Evolutionary conservation across 2,113 vertebrate species (phyloP), one percentile per base, ranked within the genome.

Genomic region (Erythrocercus mccallii): DNA sequence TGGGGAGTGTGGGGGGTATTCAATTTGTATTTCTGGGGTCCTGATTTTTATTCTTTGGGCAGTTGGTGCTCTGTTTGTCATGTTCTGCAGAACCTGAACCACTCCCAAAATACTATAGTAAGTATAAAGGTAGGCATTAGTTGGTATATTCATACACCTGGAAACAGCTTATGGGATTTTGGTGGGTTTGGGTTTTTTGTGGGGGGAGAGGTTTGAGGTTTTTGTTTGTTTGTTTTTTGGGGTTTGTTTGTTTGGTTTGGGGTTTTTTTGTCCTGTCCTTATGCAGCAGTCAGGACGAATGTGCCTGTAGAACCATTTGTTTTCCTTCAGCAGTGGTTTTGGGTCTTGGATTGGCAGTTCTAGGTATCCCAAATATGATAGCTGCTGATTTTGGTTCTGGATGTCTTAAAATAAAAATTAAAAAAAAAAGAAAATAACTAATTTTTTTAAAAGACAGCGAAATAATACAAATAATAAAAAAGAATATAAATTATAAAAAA

Each of bases 391-490:
- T 81, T 53, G 6, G 17, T 76, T 89, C 58, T 48, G 38, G 15
- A 27, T 56, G 12, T 54, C 70, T 81, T 84, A 79, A 77, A 80
- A 38, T 37, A 7, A 16, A 31, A 21, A 38, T 7, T 19, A 44
- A 47, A 11, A 72, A 44, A 47, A 71, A 12, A 33, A 6, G 2
- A 19, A 33, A 21, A 10, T 11, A 42, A 2, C 10, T 0, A 0
- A 10, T 28, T 25, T 28, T 40, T 81, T 18, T 44, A 51, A 70
- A 66, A 22, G 7, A 25, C 50, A 17, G 6, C 58, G 6, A 66
- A 58, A 57, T 28, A 76, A 38, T 40, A 69, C 23, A 56, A 81
- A 44, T 35, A 19, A 40, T 28, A n/a, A 57, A 57, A 56, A 20
- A 53, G 9, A 76, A 38, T 40, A 69, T 25, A 56, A 81, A 44